phyloP scores from a whole-genome alignment of 2,888 invertebrate genomes.

The Cryptus viduatorius region DNA sequence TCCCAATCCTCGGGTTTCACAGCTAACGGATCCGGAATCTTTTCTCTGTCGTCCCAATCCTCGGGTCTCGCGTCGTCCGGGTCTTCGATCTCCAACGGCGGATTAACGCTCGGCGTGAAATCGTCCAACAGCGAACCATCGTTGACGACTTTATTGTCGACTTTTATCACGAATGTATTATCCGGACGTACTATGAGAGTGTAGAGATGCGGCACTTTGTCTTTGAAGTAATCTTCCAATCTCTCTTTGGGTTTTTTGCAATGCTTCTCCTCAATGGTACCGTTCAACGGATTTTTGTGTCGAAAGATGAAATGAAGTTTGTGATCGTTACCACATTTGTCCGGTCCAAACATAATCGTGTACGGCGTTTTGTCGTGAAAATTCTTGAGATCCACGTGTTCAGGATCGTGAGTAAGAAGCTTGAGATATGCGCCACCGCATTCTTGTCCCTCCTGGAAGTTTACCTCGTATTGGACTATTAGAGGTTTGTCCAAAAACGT shows the following conservation, averaged over 20 bases:
- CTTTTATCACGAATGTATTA: slow-evolving; percentile 91
- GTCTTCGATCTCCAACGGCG: slow-evolving; percentile 97
- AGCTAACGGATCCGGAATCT: slow-evolving; percentile 95
- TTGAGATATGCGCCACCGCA: slow-evolving; percentile 99
- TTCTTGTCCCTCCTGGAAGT: slow-evolving; percentile 98
- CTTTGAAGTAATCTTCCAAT: slow-evolving; percentile 94
- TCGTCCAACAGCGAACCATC: slow-evolving; percentile 95
- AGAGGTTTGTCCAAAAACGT: slow-evolving; percentile 93
- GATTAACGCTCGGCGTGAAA: slow-evolving; percentile 97
- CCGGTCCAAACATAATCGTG: slow-evolving; percentile 99
- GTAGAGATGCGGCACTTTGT: slow-evolving; percentile 96
- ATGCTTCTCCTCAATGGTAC: slow-evolving; percentile 96
- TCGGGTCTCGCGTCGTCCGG: slow-evolving; percentile 93
- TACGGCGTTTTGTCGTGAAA: slow-evolving; percentile 99
- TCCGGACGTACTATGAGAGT: slow-evolving; percentile 92
- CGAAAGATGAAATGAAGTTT: slow-evolving; percentile 97
- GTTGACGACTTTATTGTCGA: slow-evolving; percentile 94
- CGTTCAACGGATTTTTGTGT: slow-evolving; percentile 97
- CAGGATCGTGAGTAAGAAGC: slow-evolving; percentile 91
- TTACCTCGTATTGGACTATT: slow-evolving; percentile 97
- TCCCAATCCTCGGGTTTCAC: slow-evolving; percentile 98
- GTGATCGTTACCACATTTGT: slow-evolving; percentile 98
- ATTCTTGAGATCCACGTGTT: slow-evolving; percentile 90
- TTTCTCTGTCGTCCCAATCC: slow-evolving; percentile 98
- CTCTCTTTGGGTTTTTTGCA: slow-evolving; percentile 95